Percentiles rank a stretch among this genome's conserved stretches.
These are phyloP conservation scores for Poecilus cupreus DNA, from an alignment of 2,888 invertebrate genomes.

Conservation along the genomic window DNA sequence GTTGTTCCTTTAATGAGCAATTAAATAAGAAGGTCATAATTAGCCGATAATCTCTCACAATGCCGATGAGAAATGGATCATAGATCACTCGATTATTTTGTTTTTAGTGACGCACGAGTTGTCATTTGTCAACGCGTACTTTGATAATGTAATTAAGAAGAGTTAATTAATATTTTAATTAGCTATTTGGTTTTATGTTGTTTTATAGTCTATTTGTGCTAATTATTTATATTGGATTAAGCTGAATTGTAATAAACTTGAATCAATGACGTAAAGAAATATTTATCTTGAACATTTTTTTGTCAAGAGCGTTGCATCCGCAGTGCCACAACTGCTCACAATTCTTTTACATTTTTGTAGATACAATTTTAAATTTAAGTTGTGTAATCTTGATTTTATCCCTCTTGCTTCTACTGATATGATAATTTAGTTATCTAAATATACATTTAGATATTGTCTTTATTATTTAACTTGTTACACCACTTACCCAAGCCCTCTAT, in stretches of 20 bases:
- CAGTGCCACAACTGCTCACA: no score
- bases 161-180: slow-evolving; percentile 42
- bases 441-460: no score
- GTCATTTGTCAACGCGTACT: slow-evolving; percentile 21
- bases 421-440: no score
- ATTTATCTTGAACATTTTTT: no score
- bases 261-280: no score
- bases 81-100: neutral
- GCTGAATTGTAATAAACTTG: neutral
- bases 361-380: no score
- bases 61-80: neutral
- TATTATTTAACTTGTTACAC: no score
- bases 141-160: slow-evolving; percentile 15
- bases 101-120: slow-evolving; percentile 24
- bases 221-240: slow-evolving; percentile 17
- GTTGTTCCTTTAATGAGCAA: neutral
- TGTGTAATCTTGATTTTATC: no score
- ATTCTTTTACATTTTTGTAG: no score
- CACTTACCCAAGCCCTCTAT: no score
- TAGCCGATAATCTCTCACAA: neutral
- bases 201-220: slow-evolving; percentile 25
- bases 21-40: neutral
- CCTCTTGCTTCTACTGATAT: no score
- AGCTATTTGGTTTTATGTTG: neutral
- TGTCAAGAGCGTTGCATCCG: no score